Percentiles rank a stretch among this genome's conserved stretches.
Conservation (phyloP, 2,888 invertebrate genomes). For the Lydus trimaculatus region DNA sequence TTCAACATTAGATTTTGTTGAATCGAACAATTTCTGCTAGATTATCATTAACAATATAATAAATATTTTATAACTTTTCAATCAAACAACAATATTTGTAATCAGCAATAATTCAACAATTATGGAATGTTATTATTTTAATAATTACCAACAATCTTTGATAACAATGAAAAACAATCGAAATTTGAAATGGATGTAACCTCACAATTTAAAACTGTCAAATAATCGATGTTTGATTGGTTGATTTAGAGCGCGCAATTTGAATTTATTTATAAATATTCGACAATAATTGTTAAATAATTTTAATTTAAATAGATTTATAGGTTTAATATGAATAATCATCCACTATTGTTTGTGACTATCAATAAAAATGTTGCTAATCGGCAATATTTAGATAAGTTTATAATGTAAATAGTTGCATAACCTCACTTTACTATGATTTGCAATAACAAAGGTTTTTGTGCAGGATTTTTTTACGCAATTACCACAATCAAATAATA, state of each 20-base stretch:
- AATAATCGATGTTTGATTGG: constrained; percentile 43
- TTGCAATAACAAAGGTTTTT: background rate
- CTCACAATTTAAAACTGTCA: background rate
- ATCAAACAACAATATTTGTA: too few relatives aligned
- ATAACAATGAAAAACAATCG: background rate
- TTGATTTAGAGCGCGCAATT: constrained; percentile 37
- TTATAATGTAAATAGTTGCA: background rate
- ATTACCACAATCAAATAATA: background rate
- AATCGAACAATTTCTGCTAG: too few relatives aligned
- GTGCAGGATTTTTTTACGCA: background rate
- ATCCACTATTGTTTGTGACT: background rate
- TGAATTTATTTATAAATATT: constrained; percentile 59
- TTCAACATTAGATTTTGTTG: too few relatives aligned
- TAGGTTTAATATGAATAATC: background rate
- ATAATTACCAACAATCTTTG: background rate
- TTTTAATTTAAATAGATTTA: background rate
- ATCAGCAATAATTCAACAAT: too few relatives aligned
- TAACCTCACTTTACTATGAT: background rate
- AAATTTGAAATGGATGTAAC: too few relatives aligned
- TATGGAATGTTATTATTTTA: background rate
- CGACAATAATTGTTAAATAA: background rate
- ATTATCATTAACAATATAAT: too few relatives aligned
- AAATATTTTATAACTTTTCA: too few relatives aligned
- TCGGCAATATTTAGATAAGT: background rate
- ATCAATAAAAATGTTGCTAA: background rate